Base-by-base conservation (phyloP, 2,888 invertebrate species). In the Agrypnus murinus region DNA sequence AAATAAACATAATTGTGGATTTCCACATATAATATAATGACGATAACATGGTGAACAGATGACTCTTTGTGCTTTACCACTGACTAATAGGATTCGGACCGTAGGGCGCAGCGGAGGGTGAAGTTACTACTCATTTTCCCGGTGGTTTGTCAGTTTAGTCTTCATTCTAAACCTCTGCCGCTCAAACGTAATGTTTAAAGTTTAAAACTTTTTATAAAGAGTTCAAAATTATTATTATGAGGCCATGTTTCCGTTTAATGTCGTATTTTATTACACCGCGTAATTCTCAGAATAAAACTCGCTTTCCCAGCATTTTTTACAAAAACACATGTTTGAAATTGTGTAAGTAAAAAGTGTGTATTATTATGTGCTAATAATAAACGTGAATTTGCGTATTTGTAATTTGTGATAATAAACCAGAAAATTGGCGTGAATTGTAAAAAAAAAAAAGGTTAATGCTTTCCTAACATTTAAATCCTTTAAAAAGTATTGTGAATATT, bases 61-160 rank as follows among this genome's bases (percentile, higher is more conserved):
- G 55, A 55, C 55, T 55, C 55, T 50, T 50, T 38, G 55, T 55
- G 55, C 55, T n/a, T 55, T 55, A 50, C 55, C 55, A 36, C 34
- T 62, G 62, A 62, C 34, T 62, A 62, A 62, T 55, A 55, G 36
- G 10, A 36, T 48, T 32, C 46, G 34, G 12, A 43, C 59, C 31
- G 43, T 40, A 45, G 59, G 46, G 34, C 19, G 36, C 46, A 15
- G 12, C 8, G 58, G 64, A 40, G 50, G 64, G 53, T 64, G 64
- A 40, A 63, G 63, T 25, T 55, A 38, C 58, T 38, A 43, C 32
- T 64, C 53, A 64, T 53, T 64, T 64, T 64, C 53, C 64, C 53
- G 64, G 64, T 64, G 64, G 50, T 64, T 64, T 38, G 55, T 38
- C 55, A 10, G 55, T 6, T 62, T 62, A 25, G 58, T 8, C 10